phyloP scores from a whole-genome alignment of 2,113 vertebrate genomes.

The Chaetodon trifascialis region DNA sequence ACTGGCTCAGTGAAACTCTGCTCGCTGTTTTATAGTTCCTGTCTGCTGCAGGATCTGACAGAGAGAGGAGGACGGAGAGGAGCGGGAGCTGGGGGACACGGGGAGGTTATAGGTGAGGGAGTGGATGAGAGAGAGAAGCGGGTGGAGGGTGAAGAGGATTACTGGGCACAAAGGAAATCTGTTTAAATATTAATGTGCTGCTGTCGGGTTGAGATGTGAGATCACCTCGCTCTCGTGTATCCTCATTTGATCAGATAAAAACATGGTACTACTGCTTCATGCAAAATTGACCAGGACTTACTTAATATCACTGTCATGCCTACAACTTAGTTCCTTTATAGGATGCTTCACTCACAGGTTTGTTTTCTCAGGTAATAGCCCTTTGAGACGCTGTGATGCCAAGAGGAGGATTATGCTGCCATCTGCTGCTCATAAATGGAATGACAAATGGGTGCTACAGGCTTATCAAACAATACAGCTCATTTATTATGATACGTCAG shows the following conservation, averaged over 20 bases:
- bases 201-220: not conserved
- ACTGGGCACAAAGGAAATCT: not conserved
- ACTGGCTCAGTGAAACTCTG: conserved; percentile 37
- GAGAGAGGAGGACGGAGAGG: not conserved
- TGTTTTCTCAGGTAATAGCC: not conserved
- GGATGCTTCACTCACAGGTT: not conserved
- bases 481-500: not conserved
- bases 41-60: conserved; percentile 43
- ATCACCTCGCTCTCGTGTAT: not conserved
- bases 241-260: not conserved
- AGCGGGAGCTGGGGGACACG: not conserved
- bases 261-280: not conserved
- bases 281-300: not conserved
- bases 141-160: not conserved
- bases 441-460: not conserved
- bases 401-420: conserved; percentile 11
- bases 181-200: conserved; percentile 10
- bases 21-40: conserved; percentile 64
- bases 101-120: not conserved
- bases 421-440: conserved; percentile 39
- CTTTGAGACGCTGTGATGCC: accelerated
- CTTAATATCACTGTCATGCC: not conserved
- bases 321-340: not conserved
- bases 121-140: not conserved
- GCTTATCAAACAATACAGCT: not conserved